Conservation (phyloP, 2,888 invertebrate genomes). For the Phortica magna region DNA sequence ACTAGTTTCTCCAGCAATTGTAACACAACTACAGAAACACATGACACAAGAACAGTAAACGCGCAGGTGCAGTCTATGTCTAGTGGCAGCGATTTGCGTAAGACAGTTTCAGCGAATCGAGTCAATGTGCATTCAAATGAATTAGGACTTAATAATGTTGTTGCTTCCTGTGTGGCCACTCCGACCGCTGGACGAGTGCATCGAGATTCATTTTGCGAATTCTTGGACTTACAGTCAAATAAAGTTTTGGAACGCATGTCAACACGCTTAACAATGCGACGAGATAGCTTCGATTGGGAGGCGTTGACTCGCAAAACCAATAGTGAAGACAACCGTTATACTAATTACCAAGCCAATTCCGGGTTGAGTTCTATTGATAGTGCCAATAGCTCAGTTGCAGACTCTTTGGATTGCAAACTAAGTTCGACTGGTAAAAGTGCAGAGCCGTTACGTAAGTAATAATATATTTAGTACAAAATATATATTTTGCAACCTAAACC, state of each 20-base stretch:
- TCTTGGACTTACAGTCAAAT: constrained; percentile 69
- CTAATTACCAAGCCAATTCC: constrained; percentile 42
- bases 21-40: constrained; percentile 42
- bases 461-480: neutral
- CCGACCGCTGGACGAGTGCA: constrained; percentile 48
- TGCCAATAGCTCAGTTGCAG: constrained; percentile 47
- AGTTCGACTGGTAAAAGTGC: neutral
- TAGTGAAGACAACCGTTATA: constrained; percentile 54
- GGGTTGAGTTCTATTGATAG: constrained; percentile 46
- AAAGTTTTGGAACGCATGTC: constrained; percentile 67
- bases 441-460: constrained; percentile 50
- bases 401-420: constrained; percentile 52
- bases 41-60: neutral
- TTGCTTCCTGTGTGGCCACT: constrained; percentile 30
- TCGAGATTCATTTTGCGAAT: constrained; percentile 76
- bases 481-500: neutral
- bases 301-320: constrained; percentile 59
- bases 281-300: constrained; percentile 76
- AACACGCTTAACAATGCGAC: constrained; percentile 57
- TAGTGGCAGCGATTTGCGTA: constrained; percentile 51
- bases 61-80: constrained; percentile 43
- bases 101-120: constrained; percentile 57
- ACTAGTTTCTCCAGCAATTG: constrained; percentile 58
- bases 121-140: constrained; percentile 40
- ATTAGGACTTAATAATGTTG: constrained; percentile 7